Percentiles rank a stretch among this genome's conserved stretches.
phyloP scores from a whole-genome alignment of 2,888 invertebrate genomes.

The Microplitis manilae region DNA sequence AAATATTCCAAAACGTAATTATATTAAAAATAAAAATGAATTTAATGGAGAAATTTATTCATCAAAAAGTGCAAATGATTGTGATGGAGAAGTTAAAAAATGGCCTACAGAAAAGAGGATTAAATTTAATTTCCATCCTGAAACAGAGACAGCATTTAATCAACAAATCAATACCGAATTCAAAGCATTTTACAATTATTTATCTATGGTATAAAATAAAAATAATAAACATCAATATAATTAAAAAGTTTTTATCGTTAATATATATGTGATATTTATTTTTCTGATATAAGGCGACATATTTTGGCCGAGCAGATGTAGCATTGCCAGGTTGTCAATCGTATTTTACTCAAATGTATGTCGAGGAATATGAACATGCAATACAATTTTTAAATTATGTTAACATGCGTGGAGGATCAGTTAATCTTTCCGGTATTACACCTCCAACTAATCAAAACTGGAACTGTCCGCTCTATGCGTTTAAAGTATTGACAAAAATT shows the following conservation, averaged over 20 bases:
- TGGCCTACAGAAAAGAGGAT: slow-evolving; percentile 58
- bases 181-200: slow-evolving; percentile 76
- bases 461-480: slow-evolving; percentile 69
- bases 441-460: slow-evolving; percentile 67
- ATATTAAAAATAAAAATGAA: not conserved
- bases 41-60: not conserved
- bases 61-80: slow-evolving; percentile 7
- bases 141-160: slow-evolving; percentile 74
- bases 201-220: slow-evolving; percentile 74
- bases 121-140: slow-evolving; percentile 67
- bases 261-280: slow-evolving; percentile 2
- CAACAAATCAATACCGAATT: slow-evolving; percentile 76
- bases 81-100: slow-evolving; percentile 49
- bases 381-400: slow-evolving; percentile 71
- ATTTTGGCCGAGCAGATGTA: slow-evolving; percentile 72
- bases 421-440: slow-evolving; percentile 63
- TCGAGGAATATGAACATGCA: slow-evolving; percentile 73
- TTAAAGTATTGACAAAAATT: slow-evolving; percentile 60
- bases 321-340: slow-evolving; percentile 70
- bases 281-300: slow-evolving; percentile 57
- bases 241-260: not conserved
- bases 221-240: not conserved
- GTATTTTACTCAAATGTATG: slow-evolving; percentile 73
- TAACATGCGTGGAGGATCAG: slow-evolving; percentile 72
- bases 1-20: slow-evolving; percentile 10